Base-by-base conservation (phyloP, 2,797 vertebrate species). In the Muscicapa comitata region DNA sequence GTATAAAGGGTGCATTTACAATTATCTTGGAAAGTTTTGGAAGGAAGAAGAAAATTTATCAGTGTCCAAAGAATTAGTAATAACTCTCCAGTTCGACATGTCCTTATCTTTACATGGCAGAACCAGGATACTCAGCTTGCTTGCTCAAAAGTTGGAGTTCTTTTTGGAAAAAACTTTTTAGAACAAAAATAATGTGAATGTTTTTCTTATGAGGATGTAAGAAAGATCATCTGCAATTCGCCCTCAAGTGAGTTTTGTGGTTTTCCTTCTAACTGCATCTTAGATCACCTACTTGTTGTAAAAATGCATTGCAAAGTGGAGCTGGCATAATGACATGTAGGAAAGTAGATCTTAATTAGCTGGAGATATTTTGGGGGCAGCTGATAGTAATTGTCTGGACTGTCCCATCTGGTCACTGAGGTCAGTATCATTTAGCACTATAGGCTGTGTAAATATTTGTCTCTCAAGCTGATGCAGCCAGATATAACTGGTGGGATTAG, bases 391-490 rank as follows among this genome's bases (percentile, higher is more conserved):
- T 40, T 82, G 59, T 78, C 31, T 51, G 59, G 47, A 31, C 57
- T 92, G 74, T 47, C 33, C 84, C 3, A 1, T 40, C 31, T 74
- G 70, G 81, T 85, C 54, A 47, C 68, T 37, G 59, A 40, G 53
- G 55, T 92, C 33, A 48, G 54, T 16, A 11, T 61, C 5, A 1
- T 81, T 95, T 89, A 76, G 57, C 53, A 66, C 78, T 40, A n/a
- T 29, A 40, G 59, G 26, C 75, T 88, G 17, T 43, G 35, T 77
- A 86, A 94, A 89, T 91, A 90, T 94, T 94, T 93, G 76, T 80
- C 54, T 77, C 79, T 24, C 61, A 77, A 77, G 54, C 29, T 94
- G 73, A 72, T 71, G 50, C 57, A 82, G 72, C 17, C 85, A 72
- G 50, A 53, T 55, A 23, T 18, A 51, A 61, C 38, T 57, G 80